phyloP scores from a whole-genome alignment of 2,888 invertebrate genomes.

The Alviniconcha strummeri region DNA sequence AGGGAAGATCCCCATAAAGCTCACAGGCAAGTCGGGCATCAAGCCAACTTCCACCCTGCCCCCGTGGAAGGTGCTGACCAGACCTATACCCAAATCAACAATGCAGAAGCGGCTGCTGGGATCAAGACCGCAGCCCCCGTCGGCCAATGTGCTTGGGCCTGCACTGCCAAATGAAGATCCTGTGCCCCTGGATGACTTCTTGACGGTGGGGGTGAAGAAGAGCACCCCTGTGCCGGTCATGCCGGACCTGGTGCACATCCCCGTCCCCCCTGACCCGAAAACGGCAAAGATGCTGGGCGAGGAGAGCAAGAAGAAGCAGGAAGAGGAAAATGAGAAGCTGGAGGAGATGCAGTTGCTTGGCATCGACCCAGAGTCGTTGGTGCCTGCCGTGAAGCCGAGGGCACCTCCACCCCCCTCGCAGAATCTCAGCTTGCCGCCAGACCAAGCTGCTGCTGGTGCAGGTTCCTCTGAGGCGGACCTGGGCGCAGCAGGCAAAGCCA shows the following conservation, averaged over 20 bases:
- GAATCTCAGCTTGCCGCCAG: slow-evolving; percentile 15
- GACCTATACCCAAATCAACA: slow-evolving; percentile 25
- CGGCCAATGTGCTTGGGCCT: background rate
- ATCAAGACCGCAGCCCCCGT: background rate
- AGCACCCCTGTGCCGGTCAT: slow-evolving; percentile 23
- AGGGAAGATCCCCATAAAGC: slow-evolving; percentile 41
- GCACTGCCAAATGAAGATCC: slow-evolving; percentile 19
- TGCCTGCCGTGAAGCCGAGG: background rate
- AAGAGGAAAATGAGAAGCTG: background rate
- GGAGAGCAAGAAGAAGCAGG: background rate
- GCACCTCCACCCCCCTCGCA: slow-evolving; percentile 24
- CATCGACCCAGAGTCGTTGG: slow-evolving; percentile 7
- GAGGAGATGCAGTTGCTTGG: slow-evolving; percentile 14
- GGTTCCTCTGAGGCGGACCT: background rate
- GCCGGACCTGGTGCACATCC: background rate
- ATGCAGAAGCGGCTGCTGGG: slow-evolving; percentile 13
- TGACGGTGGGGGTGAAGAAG: slow-evolving; percentile 26
- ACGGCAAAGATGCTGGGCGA: background rate
- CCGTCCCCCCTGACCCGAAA: slow-evolving; percentile 7
- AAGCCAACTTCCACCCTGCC: slow-evolving; percentile 34
- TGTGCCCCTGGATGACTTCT: slow-evolving; percentile 22
- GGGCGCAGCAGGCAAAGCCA: background rate
- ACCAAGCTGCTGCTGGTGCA: background rate
- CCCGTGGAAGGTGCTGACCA: slow-evolving; percentile 37
- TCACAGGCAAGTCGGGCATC: slow-evolving; percentile 41